A percentile compares a stretch with the other conserved stretches of the same genome.
Conservation (phyloP, 2,113 vertebrate genomes). For the Kryptolebias marmoratus region DNA sequence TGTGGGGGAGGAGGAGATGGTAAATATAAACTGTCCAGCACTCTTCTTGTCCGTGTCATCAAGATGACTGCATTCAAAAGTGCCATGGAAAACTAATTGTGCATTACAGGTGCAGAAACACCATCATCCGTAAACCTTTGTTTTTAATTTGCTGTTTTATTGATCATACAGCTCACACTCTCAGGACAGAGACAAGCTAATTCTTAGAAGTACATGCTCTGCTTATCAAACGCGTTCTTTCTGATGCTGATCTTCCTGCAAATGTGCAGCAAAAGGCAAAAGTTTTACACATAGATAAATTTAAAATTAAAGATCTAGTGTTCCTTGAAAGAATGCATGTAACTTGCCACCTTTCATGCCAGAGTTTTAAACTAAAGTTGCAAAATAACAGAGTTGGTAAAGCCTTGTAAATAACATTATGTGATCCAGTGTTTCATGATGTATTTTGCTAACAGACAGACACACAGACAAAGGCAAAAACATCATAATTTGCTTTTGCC, state of each 20-base stretch:
- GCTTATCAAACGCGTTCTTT: conserved; percentile 32
- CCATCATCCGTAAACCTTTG: conserved; percentile 21
- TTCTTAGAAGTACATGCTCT: conserved; percentile 22
- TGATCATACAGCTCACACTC: conserved; percentile 14
- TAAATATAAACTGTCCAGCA: conserved; percentile 67
- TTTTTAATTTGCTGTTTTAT: conserved; percentile 25
- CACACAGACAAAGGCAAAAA: too few species aligned
- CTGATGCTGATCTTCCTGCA: conserved; percentile 64
- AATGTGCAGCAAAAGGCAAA: background rate
- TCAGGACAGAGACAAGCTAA: conserved; percentile 11
- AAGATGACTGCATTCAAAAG: conserved; percentile 64
- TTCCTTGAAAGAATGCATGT: too few species aligned
- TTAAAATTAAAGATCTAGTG: background rate
- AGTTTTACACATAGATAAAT: background rate
- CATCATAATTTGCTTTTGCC: too few species aligned
- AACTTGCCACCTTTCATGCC: too few species aligned
- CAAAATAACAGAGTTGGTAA: too few species aligned
- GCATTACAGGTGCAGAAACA: conserved; percentile 40
- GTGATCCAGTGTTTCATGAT: too few species aligned
- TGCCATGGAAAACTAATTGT: conserved; percentile 59
- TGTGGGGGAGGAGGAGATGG: conserved; percentile 58
- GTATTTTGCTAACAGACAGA: too few species aligned
- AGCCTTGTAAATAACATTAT: too few species aligned
- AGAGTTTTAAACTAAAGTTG: too few species aligned
- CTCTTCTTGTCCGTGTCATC: conserved; percentile 60